Evolutionary conservation across 2,888 invertebrate genomes (phyloP).

Genomic region (Dasysyrphus albostriatus): DNA sequence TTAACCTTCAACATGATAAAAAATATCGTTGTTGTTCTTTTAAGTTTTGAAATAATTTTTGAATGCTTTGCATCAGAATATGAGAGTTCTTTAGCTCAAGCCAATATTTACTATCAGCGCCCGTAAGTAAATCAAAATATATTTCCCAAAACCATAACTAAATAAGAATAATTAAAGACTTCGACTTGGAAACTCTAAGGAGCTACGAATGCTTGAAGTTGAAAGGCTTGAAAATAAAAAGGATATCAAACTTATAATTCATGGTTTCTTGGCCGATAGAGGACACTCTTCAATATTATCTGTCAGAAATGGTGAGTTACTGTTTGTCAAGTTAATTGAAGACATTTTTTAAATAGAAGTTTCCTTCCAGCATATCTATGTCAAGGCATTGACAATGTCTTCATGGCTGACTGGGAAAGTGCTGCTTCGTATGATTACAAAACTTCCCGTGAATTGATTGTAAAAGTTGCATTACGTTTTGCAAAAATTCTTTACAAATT

Average conservation of each 20-base stretch:
- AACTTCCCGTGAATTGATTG: constrained; percentile 79
- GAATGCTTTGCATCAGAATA: constrained; percentile 3
- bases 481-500: constrained; percentile 77
- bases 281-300: constrained; percentile 80
- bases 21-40: not conserved
- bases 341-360: no score
- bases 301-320: constrained; percentile 72
- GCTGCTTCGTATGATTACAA: constrained; percentile 80
- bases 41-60: constrained; percentile 1
- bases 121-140: constrained; percentile 74
- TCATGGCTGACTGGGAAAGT: constrained; percentile 82
- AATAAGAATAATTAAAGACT: constrained; percentile 74
- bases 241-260: constrained; percentile 81
- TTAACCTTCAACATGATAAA: constrained; percentile 29
- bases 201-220: constrained; percentile 67
- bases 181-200: constrained; percentile 69
- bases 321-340: not conserved
- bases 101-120: constrained; percentile 78
- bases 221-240: constrained; percentile 56
- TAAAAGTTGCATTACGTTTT: constrained; percentile 78
- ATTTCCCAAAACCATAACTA: not conserved
- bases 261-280: constrained; percentile 81
- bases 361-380: constrained; percentile 80
- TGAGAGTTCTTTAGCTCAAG: constrained; percentile 60
- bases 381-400: constrained; percentile 79